These are phyloP conservation scores for Drosophila santomea DNA, from an alignment of 1,140 invertebrate genomes.

Conservation along the genomic window DNA sequence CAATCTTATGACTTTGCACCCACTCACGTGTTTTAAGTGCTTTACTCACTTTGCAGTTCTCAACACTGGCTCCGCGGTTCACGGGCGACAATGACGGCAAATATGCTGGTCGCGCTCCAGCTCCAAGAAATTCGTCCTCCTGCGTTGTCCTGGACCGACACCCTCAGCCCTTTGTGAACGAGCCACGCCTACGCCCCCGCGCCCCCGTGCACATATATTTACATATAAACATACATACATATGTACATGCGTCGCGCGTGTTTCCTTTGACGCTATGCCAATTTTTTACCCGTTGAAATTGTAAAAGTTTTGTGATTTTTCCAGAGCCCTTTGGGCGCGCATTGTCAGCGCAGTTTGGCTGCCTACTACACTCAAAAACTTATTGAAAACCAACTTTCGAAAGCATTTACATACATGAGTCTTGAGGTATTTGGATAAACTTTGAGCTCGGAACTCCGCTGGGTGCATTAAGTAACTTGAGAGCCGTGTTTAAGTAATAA, in stretches of 20 bases:
- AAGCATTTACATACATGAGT: background rate
- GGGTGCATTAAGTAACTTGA: no score
- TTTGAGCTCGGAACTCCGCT: background rate
- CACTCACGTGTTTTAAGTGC: no score
- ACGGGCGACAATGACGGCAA: conserved; percentile 44
- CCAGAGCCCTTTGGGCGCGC: conserved; percentile 57
- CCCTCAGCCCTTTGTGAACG: background rate
- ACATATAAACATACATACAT: conserved; percentile 6
- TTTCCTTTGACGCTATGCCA: conserved; percentile 71
- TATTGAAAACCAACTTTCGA: background rate
- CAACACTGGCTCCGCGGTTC: conserved; percentile 8
- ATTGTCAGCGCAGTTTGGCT: conserved; percentile 41
- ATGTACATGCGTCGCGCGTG: conserved; percentile 38
- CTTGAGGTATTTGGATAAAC: background rate
- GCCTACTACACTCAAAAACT: conserved; percentile 10
- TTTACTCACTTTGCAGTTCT: background rate
- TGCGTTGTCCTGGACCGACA: background rate
- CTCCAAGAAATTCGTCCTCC: conserved; percentile 52
- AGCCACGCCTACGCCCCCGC: background rate
- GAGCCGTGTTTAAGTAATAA: no score
- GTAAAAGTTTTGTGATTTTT: conserved; percentile 71
- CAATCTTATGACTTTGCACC: no score
- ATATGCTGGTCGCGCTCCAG: conserved; percentile 59
- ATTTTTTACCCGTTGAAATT: conserved; percentile 76
- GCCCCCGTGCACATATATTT: background rate